Percentiles rank a stretch among this genome's conserved stretches.
These are phyloP conservation scores for Isurus oxyrinchus DNA, from an alignment of 2,113 vertebrate genomes.

Conservation along the genomic window DNA sequence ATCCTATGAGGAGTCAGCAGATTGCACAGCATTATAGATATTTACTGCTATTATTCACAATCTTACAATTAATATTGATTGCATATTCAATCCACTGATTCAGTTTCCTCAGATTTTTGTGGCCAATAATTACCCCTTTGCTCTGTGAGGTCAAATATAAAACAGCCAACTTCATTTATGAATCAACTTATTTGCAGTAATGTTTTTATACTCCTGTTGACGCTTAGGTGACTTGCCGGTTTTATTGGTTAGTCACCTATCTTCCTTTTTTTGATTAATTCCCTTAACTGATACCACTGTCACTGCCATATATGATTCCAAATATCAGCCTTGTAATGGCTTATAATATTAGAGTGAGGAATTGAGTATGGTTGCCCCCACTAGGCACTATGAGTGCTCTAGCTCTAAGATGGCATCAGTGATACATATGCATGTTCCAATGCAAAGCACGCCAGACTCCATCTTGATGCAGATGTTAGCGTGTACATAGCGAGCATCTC, in stretches of 20 bases:
- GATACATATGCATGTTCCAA: neutral
- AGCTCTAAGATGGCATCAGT: neutral
- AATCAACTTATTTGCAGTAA: slow-evolving; percentile 12
- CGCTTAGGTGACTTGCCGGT: neutral
- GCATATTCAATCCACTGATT: neutral
- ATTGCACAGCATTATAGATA: slow-evolving; percentile 1
- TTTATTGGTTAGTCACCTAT: neutral
- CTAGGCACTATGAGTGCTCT: neutral
- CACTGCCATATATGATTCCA: neutral
- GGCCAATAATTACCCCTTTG: neutral
- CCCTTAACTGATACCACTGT: neutral
- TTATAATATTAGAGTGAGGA: neutral
- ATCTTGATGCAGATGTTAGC: neutral
- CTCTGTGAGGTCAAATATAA: neutral
- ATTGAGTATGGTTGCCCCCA: neutral
- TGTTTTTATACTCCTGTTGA: neutral
- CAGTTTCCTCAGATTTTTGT: slow-evolving; percentile 24
- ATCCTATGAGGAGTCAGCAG: neutral
- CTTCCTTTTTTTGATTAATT: neutral
- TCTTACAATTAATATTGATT: slow-evolving; percentile 28
- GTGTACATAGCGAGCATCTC: neutral
- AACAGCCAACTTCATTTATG: slow-evolving; percentile 27
- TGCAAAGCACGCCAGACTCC: neutral
- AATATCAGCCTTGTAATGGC: neutral
- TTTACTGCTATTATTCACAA: slow-evolving; percentile 2